phyloP scores from a whole-genome alignment of 35 echinoderm and acorn worm genomes.

The Lytechinus variegatus region DNA sequence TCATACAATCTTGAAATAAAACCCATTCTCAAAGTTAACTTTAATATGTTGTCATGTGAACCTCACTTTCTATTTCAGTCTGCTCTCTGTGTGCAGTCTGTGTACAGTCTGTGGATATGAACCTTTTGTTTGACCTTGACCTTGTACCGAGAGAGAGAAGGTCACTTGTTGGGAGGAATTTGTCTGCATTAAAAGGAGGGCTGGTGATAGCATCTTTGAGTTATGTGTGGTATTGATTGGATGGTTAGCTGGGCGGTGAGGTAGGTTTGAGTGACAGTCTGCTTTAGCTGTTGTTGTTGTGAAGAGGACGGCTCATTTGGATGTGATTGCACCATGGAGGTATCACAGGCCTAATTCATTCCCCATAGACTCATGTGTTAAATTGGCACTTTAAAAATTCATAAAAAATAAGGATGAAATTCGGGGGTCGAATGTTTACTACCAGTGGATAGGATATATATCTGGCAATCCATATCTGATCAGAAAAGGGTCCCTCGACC shows the following conservation, averaged over 20 bases:
- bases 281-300: not conserved
- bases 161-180: constrained; percentile 2
- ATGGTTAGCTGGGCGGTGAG: not conserved
- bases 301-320: not conserved
- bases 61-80: not conserved
- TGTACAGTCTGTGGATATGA: too few species aligned
- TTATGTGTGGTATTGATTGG: not conserved
- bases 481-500: too few species aligned
- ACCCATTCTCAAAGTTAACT: too few species aligned
- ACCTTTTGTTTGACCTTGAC: not conserved
- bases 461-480: too few species aligned
- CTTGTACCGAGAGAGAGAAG: not conserved
- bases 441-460: too few species aligned
- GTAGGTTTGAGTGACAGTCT: constrained; percentile 11
- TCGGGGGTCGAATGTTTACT: too few species aligned
- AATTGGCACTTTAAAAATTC: too few species aligned
- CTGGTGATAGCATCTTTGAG: not conserved
- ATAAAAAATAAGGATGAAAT: too few species aligned
- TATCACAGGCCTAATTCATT: too few species aligned
- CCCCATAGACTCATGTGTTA: too few species aligned
- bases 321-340: not conserved
- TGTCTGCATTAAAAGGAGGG: not conserved
- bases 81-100: not conserved
- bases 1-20: too few species aligned
- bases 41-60: too few species aligned